phyloP scores from a whole-genome alignment of 2,888 invertebrate species.

The Melikaiella ostensackeni region DNA sequence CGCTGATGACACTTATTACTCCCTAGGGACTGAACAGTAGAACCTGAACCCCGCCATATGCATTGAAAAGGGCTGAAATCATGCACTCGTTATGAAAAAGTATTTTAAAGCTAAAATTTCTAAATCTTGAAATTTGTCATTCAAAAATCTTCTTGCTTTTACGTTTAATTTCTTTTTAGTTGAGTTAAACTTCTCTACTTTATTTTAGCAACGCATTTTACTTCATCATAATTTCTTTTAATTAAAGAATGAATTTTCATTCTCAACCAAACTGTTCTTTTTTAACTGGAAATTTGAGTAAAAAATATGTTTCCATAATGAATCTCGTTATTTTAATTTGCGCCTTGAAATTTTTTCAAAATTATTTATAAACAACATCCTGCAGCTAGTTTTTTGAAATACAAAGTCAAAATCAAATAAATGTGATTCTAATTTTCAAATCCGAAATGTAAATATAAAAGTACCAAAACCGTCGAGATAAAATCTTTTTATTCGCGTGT shows the following conservation, averaged over 20 bases:
- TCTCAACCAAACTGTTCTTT: too few relatives aligned
- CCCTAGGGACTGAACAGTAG: too few relatives aligned
- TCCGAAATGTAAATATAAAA: constrained; percentile 12
- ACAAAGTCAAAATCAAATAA: background rate
- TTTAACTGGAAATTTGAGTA: too few relatives aligned
- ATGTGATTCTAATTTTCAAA: background rate
- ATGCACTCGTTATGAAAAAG: too few relatives aligned
- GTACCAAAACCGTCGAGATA: constrained; percentile 16
- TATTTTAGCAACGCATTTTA: too few relatives aligned
- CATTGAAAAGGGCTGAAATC: too few relatives aligned
- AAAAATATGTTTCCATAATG: background rate
- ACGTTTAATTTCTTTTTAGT: background rate
- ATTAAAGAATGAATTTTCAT: too few relatives aligned
- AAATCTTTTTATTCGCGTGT: background rate
- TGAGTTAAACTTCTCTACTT: background rate
- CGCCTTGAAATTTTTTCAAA: background rate
- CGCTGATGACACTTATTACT: too few relatives aligned
- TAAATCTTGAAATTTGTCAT: too few relatives aligned
- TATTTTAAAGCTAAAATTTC: background rate
- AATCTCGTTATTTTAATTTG: too few relatives aligned
- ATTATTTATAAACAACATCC: background rate
- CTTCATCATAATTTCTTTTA: too few relatives aligned
- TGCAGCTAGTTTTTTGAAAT: background rate
- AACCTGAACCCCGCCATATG: too few relatives aligned
- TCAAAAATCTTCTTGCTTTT: background rate